These are phyloP conservation scores for Pseudorasbora parva DNA, from an alignment of 2,113 vertebrate genomes.

Conservation along the genomic window DNA sequence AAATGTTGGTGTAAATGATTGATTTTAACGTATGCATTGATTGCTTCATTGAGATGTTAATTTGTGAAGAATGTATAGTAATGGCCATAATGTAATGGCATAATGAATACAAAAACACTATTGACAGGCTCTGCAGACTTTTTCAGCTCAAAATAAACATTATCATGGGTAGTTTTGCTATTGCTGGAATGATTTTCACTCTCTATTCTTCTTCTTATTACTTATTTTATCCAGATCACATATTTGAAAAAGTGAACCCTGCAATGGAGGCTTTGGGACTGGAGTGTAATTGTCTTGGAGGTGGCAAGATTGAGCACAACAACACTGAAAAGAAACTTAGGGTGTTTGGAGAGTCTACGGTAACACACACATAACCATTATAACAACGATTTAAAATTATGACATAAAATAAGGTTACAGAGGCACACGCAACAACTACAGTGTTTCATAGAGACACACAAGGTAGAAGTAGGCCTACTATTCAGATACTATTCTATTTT, in stretches of 20 bases:
- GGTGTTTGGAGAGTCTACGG: constrained; percentile 88
- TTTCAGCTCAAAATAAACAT: neutral
- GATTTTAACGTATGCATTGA: neutral
- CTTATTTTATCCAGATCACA: constrained; percentile 79
- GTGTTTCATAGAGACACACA: neutral
- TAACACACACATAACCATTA: constrained; percentile 60
- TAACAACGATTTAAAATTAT: neutral
- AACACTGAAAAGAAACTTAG: constrained; percentile 83
- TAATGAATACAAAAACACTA: neutral
- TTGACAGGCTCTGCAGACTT: neutral
- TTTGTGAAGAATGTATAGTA: no score
- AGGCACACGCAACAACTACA: neutral
- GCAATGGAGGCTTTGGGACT: constrained; percentile 83
- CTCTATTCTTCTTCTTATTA: neutral
- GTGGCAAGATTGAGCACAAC: constrained; percentile 89
- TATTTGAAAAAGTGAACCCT: constrained; percentile 86
- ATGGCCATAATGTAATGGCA: neutral
- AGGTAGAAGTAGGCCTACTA: neutral
- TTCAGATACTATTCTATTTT: neutral
- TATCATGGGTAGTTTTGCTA: no score
- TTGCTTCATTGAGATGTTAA: neutral
- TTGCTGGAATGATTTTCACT: neutral
- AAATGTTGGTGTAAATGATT: neutral
- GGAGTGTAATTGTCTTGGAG: constrained; percentile 85
- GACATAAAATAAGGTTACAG: constrained; percentile 41